Evolutionary conservation across 2,113 vertebrate species (phyloP).

Genomic region (Cebidichthys violaceus): DNA sequence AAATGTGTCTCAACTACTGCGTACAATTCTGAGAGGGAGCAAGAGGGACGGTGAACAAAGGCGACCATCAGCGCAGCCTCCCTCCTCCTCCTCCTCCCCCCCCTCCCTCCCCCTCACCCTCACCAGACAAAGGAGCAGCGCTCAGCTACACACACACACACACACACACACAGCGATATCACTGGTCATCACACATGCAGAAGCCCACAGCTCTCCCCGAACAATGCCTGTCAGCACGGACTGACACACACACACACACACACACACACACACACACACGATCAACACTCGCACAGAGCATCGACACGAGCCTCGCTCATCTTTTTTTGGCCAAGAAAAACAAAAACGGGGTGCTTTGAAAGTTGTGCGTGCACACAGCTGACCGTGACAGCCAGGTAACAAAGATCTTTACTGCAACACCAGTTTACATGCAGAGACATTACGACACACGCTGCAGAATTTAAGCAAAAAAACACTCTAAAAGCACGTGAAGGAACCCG

Average conservation of each 20-base stretch:
- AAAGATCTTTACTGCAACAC: not conserved
- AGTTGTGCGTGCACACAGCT: constrained; percentile 18
- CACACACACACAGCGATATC: constrained; percentile 29
- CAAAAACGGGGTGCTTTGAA: not conserved
- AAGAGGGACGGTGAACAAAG: constrained; percentile 68
- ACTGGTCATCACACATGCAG: constrained; percentile 45
- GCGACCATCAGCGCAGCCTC: constrained; percentile 46
- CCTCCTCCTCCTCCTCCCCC: constrained; percentile 1
- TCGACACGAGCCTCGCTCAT: not conserved
- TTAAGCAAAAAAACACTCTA: not conserved
- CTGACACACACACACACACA: constrained; percentile 21
- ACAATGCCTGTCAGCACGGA: constrained; percentile 42
- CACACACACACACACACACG: constrained; percentile 22
- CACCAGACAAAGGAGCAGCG: too few species aligned
- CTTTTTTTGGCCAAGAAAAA: not conserved
- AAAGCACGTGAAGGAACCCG: not conserved
- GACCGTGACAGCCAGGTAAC: not conserved
- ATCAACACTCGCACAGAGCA: constrained; percentile 23
- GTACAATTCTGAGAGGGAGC: not conserved
- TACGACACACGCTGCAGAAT: not conserved
- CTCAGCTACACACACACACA: constrained; percentile 32
- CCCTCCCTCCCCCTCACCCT: constrained; percentile 25
- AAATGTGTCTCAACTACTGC: not conserved
- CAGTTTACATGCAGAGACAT: not conserved
- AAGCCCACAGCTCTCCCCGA: constrained; percentile 23